phyloP scores from a whole-genome alignment of 2,888 invertebrate species.

The Lottia scabra region DNA sequence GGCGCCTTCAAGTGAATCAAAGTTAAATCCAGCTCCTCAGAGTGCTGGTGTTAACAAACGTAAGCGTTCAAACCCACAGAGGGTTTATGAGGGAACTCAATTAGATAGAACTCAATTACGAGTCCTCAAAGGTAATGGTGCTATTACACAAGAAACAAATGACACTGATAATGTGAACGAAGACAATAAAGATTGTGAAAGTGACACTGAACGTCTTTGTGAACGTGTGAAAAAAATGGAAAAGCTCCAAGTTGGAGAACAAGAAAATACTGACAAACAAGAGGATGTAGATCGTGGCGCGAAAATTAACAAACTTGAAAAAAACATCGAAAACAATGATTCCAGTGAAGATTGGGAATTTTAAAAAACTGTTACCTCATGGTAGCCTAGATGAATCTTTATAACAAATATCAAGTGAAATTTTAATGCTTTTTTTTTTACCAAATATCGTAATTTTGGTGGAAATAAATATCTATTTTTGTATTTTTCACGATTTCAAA shows the following conservation, averaged over 20 bases:
- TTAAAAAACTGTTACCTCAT: constrained; percentile 30
- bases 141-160: constrained; percentile 9
- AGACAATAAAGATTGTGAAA: constrained; percentile 9
- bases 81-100: constrained; percentile 88
- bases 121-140: constrained; percentile 76
- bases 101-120: constrained; percentile 51
- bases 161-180: constrained; percentile 6
- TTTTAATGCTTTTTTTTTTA: background rate
- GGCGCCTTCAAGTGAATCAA: constrained; percentile 24
- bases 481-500: background rate
- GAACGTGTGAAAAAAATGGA: constrained; percentile 47
- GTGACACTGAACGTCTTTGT: constrained; percentile 9
- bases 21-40: constrained; percentile 16
- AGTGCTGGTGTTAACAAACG: constrained; percentile 71
- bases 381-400: background rate
- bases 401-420: too few species aligned
- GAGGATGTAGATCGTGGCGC: constrained; percentile 51
- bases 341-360: constrained; percentile 59
- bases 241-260: constrained; percentile 46
- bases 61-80: constrained; percentile 96
- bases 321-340: constrained; percentile 22
- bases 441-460: background rate
- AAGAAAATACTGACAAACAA: constrained; percentile 49
- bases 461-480: constrained; percentile 1
- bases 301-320: constrained; percentile 56